phyloP scores from a whole-genome alignment of 2,113 vertebrate species.

The Melanerpes formicivorus region DNA sequence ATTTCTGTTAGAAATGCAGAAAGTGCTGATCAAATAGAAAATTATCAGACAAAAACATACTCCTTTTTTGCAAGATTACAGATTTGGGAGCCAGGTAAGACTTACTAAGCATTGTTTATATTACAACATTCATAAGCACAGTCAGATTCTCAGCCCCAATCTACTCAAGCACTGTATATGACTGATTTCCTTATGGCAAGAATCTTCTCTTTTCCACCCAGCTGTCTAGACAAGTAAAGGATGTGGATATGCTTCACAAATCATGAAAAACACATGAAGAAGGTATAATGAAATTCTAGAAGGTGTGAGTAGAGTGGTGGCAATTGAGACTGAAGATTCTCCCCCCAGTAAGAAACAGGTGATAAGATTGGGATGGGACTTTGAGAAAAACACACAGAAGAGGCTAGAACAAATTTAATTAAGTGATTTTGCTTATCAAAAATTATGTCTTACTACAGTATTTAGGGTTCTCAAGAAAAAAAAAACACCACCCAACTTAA shows the following conservation, averaged over 20 bases:
- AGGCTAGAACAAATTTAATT: neutral
- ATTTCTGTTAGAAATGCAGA: neutral
- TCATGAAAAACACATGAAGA: neutral
- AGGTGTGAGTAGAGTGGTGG: neutral
- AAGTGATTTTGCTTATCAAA: neutral
- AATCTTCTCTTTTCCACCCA: neutral
- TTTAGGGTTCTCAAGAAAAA: neutral
- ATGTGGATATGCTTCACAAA: neutral
- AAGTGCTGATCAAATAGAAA: neutral
- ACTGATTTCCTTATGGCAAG: neutral
- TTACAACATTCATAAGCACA: neutral
- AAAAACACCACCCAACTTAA: neutral
- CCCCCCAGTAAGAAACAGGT: neutral
- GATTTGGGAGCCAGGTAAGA: neutral
- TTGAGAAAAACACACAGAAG: neutral
- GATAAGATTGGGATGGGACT: neutral
- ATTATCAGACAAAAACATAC: neutral
- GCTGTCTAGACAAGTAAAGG: neutral
- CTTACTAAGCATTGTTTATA: neutral
- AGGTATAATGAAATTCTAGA: neutral
- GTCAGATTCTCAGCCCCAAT: neutral
- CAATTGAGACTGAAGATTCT: neutral
- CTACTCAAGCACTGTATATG: neutral
- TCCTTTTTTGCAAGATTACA: neutral
- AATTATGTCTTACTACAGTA: neutral